Percentiles rank a stretch among this genome's conserved stretches.
Conservation (phyloP, 35 echinoderm and acorn worm genomes). For the Patiria miniata region DNA sequence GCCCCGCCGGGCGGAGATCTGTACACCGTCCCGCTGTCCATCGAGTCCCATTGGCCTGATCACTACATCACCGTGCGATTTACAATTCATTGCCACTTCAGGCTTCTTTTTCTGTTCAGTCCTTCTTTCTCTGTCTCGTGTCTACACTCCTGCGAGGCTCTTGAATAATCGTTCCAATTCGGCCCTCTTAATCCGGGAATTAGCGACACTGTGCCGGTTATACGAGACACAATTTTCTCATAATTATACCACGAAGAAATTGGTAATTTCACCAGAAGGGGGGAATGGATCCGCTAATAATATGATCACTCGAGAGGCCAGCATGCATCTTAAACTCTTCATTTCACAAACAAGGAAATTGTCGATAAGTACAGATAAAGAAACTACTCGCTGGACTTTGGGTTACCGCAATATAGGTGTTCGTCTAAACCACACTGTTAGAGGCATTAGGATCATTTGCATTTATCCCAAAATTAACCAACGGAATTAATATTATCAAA, state of each 20-base stretch:
- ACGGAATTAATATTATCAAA: no score
- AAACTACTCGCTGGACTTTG: no score
- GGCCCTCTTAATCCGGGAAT: constrained; percentile 1
- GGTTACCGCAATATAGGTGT: no score
- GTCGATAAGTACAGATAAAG: no score
- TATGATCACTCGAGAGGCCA: no score
- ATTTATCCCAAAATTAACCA: no score
- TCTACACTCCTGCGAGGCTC: background rate
- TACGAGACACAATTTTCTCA: constrained; percentile 6
- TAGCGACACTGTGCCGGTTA: background rate
- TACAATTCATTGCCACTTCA: constrained; percentile 17
- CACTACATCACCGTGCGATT: background rate
- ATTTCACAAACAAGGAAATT: no score
- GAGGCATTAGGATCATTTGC: no score
- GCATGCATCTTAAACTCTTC: no score
- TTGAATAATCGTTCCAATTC: constrained; percentile 23
- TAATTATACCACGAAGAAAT: constrained; percentile 1
- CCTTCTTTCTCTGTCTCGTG: no score
- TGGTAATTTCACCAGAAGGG: background rate
- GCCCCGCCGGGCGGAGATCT: background rate
- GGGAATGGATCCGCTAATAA: background rate
- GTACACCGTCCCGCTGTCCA: background rate
- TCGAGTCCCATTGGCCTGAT: background rate
- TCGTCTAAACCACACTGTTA: no score
- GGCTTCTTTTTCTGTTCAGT: background rate